Evolutionary conservation across 2,888 invertebrate species (phyloP), one percentile per base, ranked within the genome.

Genomic region (Drosophila limbata): DNA sequence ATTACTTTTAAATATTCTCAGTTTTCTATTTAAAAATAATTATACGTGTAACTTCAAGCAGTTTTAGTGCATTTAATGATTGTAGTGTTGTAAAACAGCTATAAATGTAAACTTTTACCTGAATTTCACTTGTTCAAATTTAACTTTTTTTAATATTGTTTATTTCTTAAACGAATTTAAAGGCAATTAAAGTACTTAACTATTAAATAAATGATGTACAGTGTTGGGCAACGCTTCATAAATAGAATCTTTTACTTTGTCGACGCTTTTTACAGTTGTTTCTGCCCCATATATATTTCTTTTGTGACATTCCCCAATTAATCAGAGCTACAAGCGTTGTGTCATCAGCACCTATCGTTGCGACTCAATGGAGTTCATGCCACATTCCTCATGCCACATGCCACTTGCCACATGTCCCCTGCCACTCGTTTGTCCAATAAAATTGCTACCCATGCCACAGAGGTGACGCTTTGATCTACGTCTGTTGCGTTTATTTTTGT

Each of bases 381-480:
- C 56, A 9, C 42, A 40, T 39, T 15, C 35, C 56, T 0, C 45
- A n/a, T 44, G 11, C 40, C 17, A 19, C 19, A 10, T 45, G 8
- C 2, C 31, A 3, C 33, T 15, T 35, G 37, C 39, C 28, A 28
- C 28, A 28, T 28, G 28, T 28, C 28, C 45, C 19, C 0, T 15
- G 25, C 28, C 45, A 33, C 15, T 33, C 19, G 10, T 21, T 5
- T 60, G 28, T 25, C 48, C 62, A 67, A 67, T 62, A 67, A 67
- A 67, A 67, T 66, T 62, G 66, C 66, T 67, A 62, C 70, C 57
- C 79, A 68, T 79, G 53, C 57, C 79, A 59, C 69, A 37, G 61
- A 42, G 63, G 56, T 57, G 62, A 71, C 78, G 57, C 83, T 83
- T 84, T 84, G 84, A 84, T 89, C 82, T 84, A 69, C 25, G 57